phyloP scores from a whole-genome alignment of 2,113 vertebrate genomes.

The Trematocara unimaculatum region DNA sequence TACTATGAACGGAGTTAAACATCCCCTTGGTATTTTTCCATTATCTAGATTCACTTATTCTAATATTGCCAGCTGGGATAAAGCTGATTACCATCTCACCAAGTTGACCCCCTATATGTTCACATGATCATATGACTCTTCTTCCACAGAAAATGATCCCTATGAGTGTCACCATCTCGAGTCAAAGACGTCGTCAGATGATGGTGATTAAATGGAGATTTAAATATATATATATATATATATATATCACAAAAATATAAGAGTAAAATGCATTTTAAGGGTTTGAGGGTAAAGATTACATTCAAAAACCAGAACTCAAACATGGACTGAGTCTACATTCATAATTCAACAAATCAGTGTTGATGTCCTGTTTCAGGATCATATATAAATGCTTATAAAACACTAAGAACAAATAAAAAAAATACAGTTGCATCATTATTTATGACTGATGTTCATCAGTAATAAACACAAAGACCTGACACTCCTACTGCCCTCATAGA shows the following conservation, averaged over 20 bases:
- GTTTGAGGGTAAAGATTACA: neutral
- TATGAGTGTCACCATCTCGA: neutral
- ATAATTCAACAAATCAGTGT: neutral
- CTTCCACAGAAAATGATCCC: neutral
- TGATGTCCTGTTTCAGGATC: neutral
- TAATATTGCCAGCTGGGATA: neutral
- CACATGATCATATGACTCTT: neutral
- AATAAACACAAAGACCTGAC: neutral
- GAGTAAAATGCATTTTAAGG: neutral
- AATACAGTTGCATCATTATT: neutral
- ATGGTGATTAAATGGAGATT: neutral
- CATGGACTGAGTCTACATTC: neutral
- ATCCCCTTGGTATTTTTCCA: fast-evolving
- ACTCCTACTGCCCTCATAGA: neutral
- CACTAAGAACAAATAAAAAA: neutral
- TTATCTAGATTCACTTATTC: neutral
- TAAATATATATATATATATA: neutral
- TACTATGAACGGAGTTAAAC: neutral
- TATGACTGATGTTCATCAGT: neutral
- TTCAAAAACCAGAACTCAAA: neutral
- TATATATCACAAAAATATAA: neutral
- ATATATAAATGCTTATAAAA: neutral
- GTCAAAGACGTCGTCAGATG: neutral
- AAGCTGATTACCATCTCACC: neutral
- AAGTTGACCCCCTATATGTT: neutral